Percentiles rank a stretch among this genome's conserved stretches.
phyloP scores from a whole-genome alignment of 2,888 invertebrate genomes.

The Psylliodes chrysocephalus region DNA sequence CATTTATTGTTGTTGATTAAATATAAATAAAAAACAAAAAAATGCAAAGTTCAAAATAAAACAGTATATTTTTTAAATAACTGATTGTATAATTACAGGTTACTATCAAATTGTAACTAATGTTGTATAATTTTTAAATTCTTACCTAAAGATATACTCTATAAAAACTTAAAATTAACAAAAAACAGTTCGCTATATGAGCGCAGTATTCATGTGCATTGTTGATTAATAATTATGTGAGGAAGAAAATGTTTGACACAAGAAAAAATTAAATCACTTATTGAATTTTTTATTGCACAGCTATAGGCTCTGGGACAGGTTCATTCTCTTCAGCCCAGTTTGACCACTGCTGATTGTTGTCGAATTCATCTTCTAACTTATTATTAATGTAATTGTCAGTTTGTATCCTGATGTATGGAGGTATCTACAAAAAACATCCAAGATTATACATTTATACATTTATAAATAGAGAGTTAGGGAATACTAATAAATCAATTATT shows the following conservation, averaged over 20 bases:
- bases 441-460: too few species aligned
- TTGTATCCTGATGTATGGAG: slow-evolving; percentile 51
- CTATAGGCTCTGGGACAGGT: slow-evolving; percentile 51
- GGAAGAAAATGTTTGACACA: slow-evolving; percentile 14
- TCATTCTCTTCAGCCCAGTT: slow-evolving; percentile 54
- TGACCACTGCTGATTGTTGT: slow-evolving; percentile 48
- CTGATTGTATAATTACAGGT: background rate
- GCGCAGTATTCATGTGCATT: background rate
- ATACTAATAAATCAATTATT: too few species aligned
- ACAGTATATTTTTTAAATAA: background rate
- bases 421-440: slow-evolving; percentile 46
- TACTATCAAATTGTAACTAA: background rate
- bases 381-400: slow-evolving; percentile 51
- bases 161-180: background rate
- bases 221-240: background rate
- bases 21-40: background rate
- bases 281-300: slow-evolving; percentile 49
- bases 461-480: too few species aligned
- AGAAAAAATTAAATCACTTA: slow-evolving; percentile 22
- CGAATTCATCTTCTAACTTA: slow-evolving; percentile 50
- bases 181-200: background rate
- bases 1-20: too few species aligned
- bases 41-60: background rate
- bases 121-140: background rate
- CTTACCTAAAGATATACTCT: background rate